phyloP scores from a whole-genome alignment of 1,140 invertebrate species.

The Drosophila malerkotliana region DNA sequence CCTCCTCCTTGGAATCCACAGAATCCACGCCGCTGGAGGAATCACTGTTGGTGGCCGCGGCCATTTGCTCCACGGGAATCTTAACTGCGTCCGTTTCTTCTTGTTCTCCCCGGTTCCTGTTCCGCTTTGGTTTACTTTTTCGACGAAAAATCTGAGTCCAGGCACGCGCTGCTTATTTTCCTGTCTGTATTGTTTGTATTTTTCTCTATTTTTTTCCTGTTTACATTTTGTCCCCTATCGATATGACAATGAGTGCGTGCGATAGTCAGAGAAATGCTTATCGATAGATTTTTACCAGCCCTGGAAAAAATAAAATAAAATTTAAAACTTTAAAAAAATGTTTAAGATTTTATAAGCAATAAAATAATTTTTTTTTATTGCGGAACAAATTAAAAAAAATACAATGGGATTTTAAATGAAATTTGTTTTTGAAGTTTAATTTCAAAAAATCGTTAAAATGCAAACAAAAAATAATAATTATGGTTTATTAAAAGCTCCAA shows the following conservation, averaged over 20 bases:
- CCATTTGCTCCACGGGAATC: slow-evolving; percentile 34
- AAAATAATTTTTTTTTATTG: too few species aligned
- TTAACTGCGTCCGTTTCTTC: slow-evolving; percentile 20
- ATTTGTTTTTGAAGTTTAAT: neutral
- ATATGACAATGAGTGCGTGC: slow-evolving; percentile 13
- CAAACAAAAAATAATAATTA: neutral
- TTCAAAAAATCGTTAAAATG: neutral
- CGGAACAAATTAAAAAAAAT: too few species aligned
- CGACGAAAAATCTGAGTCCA: slow-evolving; percentile 43
- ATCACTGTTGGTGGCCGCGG: slow-evolving; percentile 71
- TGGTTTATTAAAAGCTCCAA: neutral
- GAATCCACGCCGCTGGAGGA: slow-evolving; percentile 54
- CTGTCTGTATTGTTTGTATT: slow-evolving; percentile 81
- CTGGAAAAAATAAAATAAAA: slow-evolving; percentile 1
- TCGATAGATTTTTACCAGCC: slow-evolving; percentile 16
- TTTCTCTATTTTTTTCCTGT: slow-evolving; percentile 77
- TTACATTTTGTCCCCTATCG: slow-evolving; percentile 67
- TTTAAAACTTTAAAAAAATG: neutral
- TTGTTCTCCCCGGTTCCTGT: slow-evolving; percentile 19
- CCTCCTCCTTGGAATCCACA: slow-evolving; percentile 56
- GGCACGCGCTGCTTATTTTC: slow-evolving; percentile 68
- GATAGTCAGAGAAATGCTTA: neutral
- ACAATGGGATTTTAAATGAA: too few species aligned
- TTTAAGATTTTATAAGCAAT: too few species aligned
- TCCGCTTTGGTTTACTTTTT: neutral